Evolutionary conservation across 2,113 vertebrate genomes (phyloP).

Genomic region (Sminthopsis crassicaudata): DNA sequence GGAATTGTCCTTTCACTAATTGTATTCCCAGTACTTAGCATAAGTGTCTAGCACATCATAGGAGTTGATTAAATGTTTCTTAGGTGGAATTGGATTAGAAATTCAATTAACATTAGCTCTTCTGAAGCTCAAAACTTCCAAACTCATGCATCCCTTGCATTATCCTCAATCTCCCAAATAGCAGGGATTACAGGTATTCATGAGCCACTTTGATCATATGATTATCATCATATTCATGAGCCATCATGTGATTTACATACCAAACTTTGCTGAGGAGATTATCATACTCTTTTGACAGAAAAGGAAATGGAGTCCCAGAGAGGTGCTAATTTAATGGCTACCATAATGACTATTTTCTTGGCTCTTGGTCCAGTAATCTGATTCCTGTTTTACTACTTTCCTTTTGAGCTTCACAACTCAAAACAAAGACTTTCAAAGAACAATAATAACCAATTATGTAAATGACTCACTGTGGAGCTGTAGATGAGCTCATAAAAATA

Average conservation of each 20-base stretch:
- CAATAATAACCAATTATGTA: not conserved
- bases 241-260: not conserved
- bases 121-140: not conserved
- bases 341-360: not conserved
- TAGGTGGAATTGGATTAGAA: not conserved
- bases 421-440: not conserved
- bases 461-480: not conserved
- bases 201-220: too few relatives aligned
- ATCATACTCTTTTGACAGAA: not conserved
- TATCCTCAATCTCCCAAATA: not conserved
- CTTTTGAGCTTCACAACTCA: not conserved
- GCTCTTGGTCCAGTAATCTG: not conserved
- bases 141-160: not conserved
- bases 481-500: not conserved
- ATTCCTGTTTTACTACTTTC: not conserved
- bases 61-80: not conserved
- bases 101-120: not conserved
- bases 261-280: not conserved
- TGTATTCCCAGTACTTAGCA: not conserved
- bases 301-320: not conserved
- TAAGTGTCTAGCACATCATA: not conserved
- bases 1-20: not conserved
- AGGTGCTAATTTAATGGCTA: not conserved
- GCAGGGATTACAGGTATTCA: not conserved
- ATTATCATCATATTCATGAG: too few relatives aligned